Base-by-base conservation (phyloP, 2,797 vertebrate species). In the Rhinogobio ventralis region DNA sequence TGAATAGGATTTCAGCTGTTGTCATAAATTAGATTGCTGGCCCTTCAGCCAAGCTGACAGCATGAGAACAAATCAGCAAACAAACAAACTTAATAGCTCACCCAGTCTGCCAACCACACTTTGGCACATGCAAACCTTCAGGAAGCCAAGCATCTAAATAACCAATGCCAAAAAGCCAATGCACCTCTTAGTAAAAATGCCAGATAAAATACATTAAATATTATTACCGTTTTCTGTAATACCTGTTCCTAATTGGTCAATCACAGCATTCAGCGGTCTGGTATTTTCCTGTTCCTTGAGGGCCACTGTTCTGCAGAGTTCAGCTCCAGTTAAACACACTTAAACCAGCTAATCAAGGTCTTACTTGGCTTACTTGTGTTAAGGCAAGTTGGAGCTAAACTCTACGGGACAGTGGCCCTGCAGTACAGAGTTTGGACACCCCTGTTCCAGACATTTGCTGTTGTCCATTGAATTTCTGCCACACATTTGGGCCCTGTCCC, bases 61-160 rank as follows among this genome's bases (percentile, higher is more conserved):
- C 20, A 64, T 62, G 55, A 15, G 68, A 15, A 30, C 20, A 49
- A 62, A 46, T 72, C n/a, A 23, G 36, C 36, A 82, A 82, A 82
- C 80, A 72, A 60, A 72, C 80, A 30, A 82, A 72, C 53, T 25
- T 23, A 46, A 33, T 36, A 49, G 25, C 53, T 72, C 39, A 46
- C 3, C 13, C 53, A 80, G 23, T 69, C 79, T 81, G 66, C 46
- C 66, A 81, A 39, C 5, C 28, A 62, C 8, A 11, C 14, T 57
- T 64, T 36, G 19, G 64, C 30, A 7, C 25, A 5, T 69, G 79
- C 23, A 60, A 23, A 11, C 68, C 11, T 30, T 72, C 13, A 80
- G 62, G 28, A 30, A 64, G 15, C 14, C 60, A 30, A 14, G 25
- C 25, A 64, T 64, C 14, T 28, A 30, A 64, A 64, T 62, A 28